Percentiles rank a stretch among this genome's conserved stretches.
These are phyloP conservation scores for Eunapius fragilis DNA, from an alignment of 37 sponge, comb jelly and placozoan species.

Conservation along the genomic window DNA sequence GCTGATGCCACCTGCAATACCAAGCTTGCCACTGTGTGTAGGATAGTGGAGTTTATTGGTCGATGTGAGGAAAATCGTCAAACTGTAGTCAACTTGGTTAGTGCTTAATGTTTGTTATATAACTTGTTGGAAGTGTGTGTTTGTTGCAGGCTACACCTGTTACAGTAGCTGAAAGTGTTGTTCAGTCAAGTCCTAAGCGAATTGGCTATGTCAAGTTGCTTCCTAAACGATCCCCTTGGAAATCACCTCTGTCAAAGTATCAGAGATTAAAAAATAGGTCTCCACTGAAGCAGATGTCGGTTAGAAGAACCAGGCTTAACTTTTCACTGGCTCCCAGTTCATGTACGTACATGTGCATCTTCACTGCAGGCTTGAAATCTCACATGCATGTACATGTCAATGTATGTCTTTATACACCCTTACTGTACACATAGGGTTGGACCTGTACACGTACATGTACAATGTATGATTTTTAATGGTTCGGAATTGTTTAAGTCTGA, in stretches of 20 bases:
- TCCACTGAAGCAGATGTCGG: constrained; percentile 4
- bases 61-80: background rate
- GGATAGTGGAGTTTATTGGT: constrained; percentile 2
- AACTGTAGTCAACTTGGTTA: background rate
- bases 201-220: constrained; percentile 10
- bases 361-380: too few species aligned
- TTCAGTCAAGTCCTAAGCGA: constrained; percentile 12
- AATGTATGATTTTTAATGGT: background rate
- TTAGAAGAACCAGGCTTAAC: background rate
- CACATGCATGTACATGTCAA: too few species aligned
- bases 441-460: background rate
- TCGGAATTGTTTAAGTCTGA: too few species aligned
- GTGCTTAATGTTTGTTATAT: too few species aligned
- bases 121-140: too few species aligned
- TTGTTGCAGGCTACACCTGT: background rate
- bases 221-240: constrained; percentile 14
- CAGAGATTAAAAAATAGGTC: constrained; percentile 15
- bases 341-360: background rate
- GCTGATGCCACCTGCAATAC: background rate
- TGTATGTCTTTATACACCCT: too few species aligned
- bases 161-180: background rate
- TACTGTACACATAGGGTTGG: too few species aligned
- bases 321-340: background rate
- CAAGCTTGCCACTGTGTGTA: background rate
- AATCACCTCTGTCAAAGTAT: constrained; percentile 46